Base-by-base conservation (phyloP, 2,888 invertebrate species). In the Ypsolopha scabrella region DNA sequence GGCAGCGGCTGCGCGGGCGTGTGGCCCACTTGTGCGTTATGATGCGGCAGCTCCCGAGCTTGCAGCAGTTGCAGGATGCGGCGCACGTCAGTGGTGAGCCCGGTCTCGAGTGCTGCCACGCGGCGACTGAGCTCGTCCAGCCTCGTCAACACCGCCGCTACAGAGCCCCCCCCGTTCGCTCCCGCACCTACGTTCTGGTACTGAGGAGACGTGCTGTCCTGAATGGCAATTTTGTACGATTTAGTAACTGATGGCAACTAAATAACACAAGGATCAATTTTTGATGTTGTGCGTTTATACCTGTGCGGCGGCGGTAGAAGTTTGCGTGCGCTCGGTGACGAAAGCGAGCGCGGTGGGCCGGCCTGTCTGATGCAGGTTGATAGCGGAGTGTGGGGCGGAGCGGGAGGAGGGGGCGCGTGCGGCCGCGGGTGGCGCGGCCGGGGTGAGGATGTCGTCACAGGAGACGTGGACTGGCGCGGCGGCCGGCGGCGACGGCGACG, bases 61-160 rank as follows among this genome's bases (percentile, higher is more conserved):
- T 91, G 90, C 53, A 93, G 77, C 58, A 92, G 73, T 50, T 87
- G 87, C 63, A 94, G 80, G 56, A 95, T 94, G 57, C 90, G 87
- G 58, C 92, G 89, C 59, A 95, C 91, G 68, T 95, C 94, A 7
- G 89, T 82, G 24, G 92, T 91, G 63, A 95, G 89, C 38, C 91
- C 91, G 55, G 88, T 89, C 71, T 95, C 94, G 63, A 95, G 79
- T 49, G 90, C 87, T 47, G 91, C 90, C 58, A 95, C 89, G 59
- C 90, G 90, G 66, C 89, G 88, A 63, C 90, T 88, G 55, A 94
- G 78, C 64, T 91, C 90, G 62, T 93, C 93, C 68, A 94, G 87
- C 63, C 92, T 88, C 54, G 87, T 82, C 64, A 90, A 88, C 60
- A 93, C 88, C 60, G 88, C 70, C 64, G 88, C 71, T 65, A 88